Evolutionary conservation across 1,140 invertebrate species (phyloP).

Genomic region (Chironomus striatipennis): DNA sequence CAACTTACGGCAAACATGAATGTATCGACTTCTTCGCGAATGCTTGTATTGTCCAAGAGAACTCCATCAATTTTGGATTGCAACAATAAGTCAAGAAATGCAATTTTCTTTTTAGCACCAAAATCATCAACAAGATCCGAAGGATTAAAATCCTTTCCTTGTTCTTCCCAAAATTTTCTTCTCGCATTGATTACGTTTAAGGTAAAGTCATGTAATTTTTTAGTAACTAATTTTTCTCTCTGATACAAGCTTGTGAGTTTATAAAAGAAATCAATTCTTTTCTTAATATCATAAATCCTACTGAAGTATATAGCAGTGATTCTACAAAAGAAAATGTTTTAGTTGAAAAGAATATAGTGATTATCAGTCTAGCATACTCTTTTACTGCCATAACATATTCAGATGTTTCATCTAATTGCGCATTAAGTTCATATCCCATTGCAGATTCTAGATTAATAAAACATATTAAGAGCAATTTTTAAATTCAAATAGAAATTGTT

Average conservation of each 20-base stretch:
- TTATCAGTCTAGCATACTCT: conserved; percentile 41
- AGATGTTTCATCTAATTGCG: conserved; percentile 58
- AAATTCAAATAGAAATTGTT: not conserved
- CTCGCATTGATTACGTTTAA: conserved; percentile 45
- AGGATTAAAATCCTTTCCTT: conserved; percentile 28
- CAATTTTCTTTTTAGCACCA: conserved; percentile 51
- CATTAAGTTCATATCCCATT: conserved; percentile 69
- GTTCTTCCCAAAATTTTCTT: conserved; percentile 35
- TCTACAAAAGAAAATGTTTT: not conserved
- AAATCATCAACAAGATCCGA: conserved; percentile 17
- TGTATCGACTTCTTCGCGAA: conserved; percentile 64
- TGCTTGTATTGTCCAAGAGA: conserved; percentile 51
- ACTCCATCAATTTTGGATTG: conserved; percentile 48
- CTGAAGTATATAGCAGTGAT: not conserved
- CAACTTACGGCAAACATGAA: conserved; percentile 63
- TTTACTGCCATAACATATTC: conserved; percentile 65
- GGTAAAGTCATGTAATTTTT: conserved; percentile 59
- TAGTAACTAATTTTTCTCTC: not conserved
- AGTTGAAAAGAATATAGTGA: not conserved
- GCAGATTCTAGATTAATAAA: conserved; percentile 57
- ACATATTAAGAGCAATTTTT: no score
- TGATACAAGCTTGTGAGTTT: not conserved
- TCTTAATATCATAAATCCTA: conserved; percentile 23
- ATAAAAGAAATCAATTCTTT: not conserved
- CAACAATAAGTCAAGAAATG: conserved; percentile 69